Base-by-base conservation (phyloP, 2,797 vertebrate genomes). In the Phylloscopus collybita region DNA sequence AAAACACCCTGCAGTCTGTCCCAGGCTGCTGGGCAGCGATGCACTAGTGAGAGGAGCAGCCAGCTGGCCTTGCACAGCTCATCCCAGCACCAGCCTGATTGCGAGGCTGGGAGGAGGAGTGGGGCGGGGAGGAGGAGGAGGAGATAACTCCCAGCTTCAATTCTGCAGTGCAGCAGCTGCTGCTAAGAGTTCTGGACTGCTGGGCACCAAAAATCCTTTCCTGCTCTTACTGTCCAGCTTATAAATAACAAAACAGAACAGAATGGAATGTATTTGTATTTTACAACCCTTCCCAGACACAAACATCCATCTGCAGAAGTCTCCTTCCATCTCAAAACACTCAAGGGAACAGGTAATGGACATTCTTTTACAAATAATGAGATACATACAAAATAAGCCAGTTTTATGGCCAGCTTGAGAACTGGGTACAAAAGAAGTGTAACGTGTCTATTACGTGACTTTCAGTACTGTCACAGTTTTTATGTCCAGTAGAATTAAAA, bases 111-210 rank as follows among this genome's bases (percentile, higher is more conserved):
- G 70, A 95, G 92, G 95, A 94, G 93, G 82, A 88, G 66, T 25
- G 54, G 59, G 91, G 57, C 4, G 90, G 86, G 57, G 89, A 90
- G 93, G 88, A 83, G 60, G 79, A 44, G 59, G 78, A 44, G 57
- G 94, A 90, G 93, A 86, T 47, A 94, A 91, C 61, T 85, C 92
- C 76, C 83, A 49, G 90, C 91, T 91, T 81, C 71, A 51, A 61
- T 81, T 91, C 96, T 96, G 96, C 97, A 97, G 82, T 97, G 96
- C 96, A 94, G 94, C 80, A 92, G 71, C 82, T 44, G 59, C 87
- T 13, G 8, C 91, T 81, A 44, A 26, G 50, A 79, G 42, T 81
- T 85, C 67, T 50, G 59, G 72, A 66, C 78, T 61, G 66, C 11
- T 49, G 57, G 57, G 81, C 86, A 91, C 62, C 82, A 81, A 75